A percentile compares a stretch with the other conserved stretches of the same genome.
These are phyloP conservation scores for Podocnemis expansa DNA, from an alignment of 2,113 vertebrate genomes.

Conservation along the genomic window DNA sequence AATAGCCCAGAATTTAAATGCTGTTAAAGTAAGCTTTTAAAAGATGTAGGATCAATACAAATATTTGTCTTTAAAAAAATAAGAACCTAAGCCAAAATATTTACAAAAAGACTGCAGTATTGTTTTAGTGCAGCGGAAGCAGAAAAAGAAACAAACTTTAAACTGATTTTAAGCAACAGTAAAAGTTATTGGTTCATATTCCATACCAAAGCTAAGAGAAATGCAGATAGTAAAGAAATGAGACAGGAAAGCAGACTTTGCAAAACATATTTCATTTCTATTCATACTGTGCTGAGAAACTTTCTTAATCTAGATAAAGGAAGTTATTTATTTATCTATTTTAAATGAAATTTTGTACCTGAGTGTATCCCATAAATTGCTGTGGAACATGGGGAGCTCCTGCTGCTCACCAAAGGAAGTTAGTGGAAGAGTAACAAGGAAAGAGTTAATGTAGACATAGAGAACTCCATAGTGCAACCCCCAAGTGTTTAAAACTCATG, in stretches of 20 bases:
- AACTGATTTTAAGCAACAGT: not conserved
- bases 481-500: not conserved
- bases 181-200: not conserved
- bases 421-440: not conserved
- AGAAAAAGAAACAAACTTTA: not conserved
- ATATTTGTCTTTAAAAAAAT: not conserved
- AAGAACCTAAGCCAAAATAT: not conserved
- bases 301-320: not conserved
- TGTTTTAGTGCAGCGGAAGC: not conserved
- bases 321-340: too few relatives aligned
- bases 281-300: not conserved
- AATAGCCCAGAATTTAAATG: not conserved
- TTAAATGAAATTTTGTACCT: not conserved
- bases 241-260: not conserved
- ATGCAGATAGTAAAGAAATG: not conserved
- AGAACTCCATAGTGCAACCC: not conserved
- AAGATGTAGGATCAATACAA: not conserved
- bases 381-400: not conserved
- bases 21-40: too few relatives aligned
- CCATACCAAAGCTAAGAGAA: not conserved
- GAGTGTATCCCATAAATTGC: not conserved
- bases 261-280: not conserved
- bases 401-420: accelerated
- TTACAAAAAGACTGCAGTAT: not conserved
- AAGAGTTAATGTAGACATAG: not conserved